Evolutionary conservation across 2,888 invertebrate species (phyloP).

Genomic region (Apodemia zela): DNA sequence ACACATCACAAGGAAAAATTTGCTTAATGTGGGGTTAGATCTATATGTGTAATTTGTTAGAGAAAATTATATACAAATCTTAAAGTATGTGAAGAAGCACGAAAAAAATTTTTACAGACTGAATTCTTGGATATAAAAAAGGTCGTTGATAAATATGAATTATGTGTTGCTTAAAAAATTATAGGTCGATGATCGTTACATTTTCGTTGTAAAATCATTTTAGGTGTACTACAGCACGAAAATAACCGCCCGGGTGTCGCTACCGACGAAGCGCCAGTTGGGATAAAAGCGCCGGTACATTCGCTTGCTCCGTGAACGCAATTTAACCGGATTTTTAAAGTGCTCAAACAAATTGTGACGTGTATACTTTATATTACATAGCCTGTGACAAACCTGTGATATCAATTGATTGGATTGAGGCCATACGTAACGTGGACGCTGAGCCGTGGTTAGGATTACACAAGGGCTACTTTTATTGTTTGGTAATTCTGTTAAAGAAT

Average conservation of each 20-base stretch:
- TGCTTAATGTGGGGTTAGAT: no score
- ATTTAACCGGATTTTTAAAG: not conserved
- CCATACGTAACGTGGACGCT: not conserved
- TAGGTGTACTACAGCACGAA: constrained; percentile 73
- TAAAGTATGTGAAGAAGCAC: no score
- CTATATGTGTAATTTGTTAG: no score
- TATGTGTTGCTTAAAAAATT: constrained; percentile 29
- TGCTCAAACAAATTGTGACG: not conserved
- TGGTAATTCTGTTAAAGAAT: not conserved
- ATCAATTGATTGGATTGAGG: not conserved
- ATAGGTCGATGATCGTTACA: constrained; percentile 78
- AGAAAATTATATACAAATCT: no score
- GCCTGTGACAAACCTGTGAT: constrained; percentile 10
- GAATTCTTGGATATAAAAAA: not conserved
- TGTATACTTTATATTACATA: not conserved
- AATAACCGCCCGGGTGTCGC: constrained; percentile 75
- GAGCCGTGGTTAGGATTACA: not conserved
- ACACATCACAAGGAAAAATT: no score
- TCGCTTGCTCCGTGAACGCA: constrained; percentile 31
- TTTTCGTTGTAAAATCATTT: constrained; percentile 74
- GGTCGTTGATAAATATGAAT: not conserved
- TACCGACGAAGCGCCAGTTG: constrained; percentile 43
- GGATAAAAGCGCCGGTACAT: constrained; percentile 37
- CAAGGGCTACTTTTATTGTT: not conserved
- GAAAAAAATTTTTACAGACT: not conserved